Percentiles rank a stretch among this genome's conserved stretches.
phyloP scores from a whole-genome alignment of 2,113 vertebrate genomes.

The Zosterops hypoxanthus region DNA sequence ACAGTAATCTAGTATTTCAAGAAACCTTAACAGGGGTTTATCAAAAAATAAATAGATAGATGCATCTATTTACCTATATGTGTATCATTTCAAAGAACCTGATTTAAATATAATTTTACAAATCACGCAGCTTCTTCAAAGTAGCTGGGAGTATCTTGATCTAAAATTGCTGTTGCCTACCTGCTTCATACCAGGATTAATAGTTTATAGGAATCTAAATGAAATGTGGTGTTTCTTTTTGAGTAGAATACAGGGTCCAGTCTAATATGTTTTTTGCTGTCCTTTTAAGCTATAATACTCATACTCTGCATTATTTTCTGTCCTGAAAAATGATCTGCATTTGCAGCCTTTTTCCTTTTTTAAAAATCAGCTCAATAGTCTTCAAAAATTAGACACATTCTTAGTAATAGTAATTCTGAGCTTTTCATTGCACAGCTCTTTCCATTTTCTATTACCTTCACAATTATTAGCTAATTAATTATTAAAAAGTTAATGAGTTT shows the following conservation, averaged over 20 bases:
- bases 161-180: conserved; percentile 31
- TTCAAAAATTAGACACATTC: neutral
- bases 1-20: conserved; percentile 74
- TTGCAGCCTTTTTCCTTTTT: neutral
- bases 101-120: conserved; percentile 69
- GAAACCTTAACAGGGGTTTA: conserved; percentile 64
- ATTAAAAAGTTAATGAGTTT: conserved; percentile 54
- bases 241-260: neutral
- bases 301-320: neutral
- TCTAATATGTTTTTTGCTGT: neutral
- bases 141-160: conserved; percentile 40
- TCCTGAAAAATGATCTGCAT: neutral
- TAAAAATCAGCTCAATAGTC: neutral
- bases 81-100: conserved; percentile 25
- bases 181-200: conserved; percentile 32
- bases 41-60: conserved; percentile 70
- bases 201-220: conserved; percentile 21
- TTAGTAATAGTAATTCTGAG: neutral
- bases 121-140: conserved; percentile 48
- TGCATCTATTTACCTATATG: conserved; percentile 54
- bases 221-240: neutral
- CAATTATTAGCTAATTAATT: conserved; percentile 60
- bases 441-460: conserved; percentile 24
- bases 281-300: neutral
- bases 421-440: neutral